phyloP scores from a whole-genome alignment of 64 coral and sea anemone species.

The Actinia tenebrosa region DNA sequence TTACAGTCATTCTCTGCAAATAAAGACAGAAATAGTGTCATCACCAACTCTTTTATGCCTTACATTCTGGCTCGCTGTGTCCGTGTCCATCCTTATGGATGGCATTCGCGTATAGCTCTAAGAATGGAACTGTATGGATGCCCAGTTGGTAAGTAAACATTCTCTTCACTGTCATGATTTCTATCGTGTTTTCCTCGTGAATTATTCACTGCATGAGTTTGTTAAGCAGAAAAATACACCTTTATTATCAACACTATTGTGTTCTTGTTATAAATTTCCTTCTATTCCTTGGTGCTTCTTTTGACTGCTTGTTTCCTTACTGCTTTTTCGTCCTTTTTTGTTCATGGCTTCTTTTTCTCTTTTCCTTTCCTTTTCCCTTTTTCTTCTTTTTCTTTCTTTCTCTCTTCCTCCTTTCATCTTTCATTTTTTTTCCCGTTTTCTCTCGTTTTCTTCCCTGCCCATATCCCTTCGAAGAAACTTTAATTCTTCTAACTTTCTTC shows the following conservation, averaged over 20 bases:
- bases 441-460: too few relatives aligned
- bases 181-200: too few relatives aligned
- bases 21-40: slow-evolving; percentile 56
- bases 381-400: too few relatives aligned
- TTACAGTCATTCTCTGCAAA: slow-evolving; percentile 66
- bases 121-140: slow-evolving; percentile 76
- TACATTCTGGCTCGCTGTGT: slow-evolving; percentile 60
- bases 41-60: slow-evolving; percentile 43
- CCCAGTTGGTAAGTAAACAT: slow-evolving; percentile 36
- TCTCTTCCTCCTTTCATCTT: background rate
- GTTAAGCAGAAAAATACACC: too few relatives aligned
- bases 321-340: too few relatives aligned
- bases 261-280: too few relatives aligned
- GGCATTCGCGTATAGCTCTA: slow-evolving; percentile 71
- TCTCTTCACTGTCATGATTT: too few relatives aligned
- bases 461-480: too few relatives aligned
- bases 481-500: background rate
- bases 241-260: too few relatives aligned
- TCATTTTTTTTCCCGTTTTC: background rate
- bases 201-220: too few relatives aligned
- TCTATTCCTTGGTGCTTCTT: too few relatives aligned
- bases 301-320: too few relatives aligned
- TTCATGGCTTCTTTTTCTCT: background rate
- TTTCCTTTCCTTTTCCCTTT: background rate
- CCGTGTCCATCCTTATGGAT: slow-evolving; percentile 59